Evolutionary conservation across 1,140 invertebrate species (phyloP).

Genomic region (Diorhabda carinulata): DNA sequence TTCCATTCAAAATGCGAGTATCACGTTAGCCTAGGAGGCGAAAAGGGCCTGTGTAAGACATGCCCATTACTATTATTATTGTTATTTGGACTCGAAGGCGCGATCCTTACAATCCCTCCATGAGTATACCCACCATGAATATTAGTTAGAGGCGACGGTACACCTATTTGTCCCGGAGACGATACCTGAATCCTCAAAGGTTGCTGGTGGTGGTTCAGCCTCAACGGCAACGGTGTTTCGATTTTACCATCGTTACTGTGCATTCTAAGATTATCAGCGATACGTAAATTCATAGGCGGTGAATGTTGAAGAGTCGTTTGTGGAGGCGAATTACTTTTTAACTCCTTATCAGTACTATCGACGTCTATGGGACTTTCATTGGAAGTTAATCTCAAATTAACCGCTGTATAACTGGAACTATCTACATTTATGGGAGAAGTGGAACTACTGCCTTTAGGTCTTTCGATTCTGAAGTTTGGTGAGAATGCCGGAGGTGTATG

Average conservation of each 20-base stretch:
- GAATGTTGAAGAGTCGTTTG: slow-evolving; percentile 47
- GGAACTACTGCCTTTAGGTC: slow-evolving; percentile 29
- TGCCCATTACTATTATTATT: slow-evolving; percentile 28
- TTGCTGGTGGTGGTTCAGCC: slow-evolving; percentile 36
- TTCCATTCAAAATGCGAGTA: slow-evolving; percentile 43
- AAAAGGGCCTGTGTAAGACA: slow-evolving; percentile 53
- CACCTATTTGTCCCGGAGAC: slow-evolving; percentile 44
- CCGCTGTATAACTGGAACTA: slow-evolving; percentile 38
- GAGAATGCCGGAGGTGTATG: slow-evolving; percentile 39
- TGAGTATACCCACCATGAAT: slow-evolving; percentile 35
- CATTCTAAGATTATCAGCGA: slow-evolving; percentile 29
- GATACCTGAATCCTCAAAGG: slow-evolving; percentile 51
- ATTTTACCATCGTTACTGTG: slow-evolving; percentile 26
- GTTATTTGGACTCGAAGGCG: slow-evolving; percentile 37
- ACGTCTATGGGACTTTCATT: slow-evolving; percentile 42
- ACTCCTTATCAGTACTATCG: slow-evolving; percentile 38
- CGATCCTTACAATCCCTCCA: slow-evolving; percentile 43
- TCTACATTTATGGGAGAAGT: slow-evolving; percentile 43
- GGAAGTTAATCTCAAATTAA: slow-evolving; percentile 33
- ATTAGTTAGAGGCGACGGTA: slow-evolving; percentile 36
- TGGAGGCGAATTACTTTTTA: slow-evolving; percentile 44
- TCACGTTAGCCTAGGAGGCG: slow-evolving; percentile 53
- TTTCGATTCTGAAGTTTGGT: slow-evolving; percentile 37
- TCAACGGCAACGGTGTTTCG: slow-evolving; percentile 43
- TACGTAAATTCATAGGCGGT: slow-evolving; percentile 46